Conservation (phyloP, 1,140 invertebrate genomes). For the Steinernema khuongi region DNA sequence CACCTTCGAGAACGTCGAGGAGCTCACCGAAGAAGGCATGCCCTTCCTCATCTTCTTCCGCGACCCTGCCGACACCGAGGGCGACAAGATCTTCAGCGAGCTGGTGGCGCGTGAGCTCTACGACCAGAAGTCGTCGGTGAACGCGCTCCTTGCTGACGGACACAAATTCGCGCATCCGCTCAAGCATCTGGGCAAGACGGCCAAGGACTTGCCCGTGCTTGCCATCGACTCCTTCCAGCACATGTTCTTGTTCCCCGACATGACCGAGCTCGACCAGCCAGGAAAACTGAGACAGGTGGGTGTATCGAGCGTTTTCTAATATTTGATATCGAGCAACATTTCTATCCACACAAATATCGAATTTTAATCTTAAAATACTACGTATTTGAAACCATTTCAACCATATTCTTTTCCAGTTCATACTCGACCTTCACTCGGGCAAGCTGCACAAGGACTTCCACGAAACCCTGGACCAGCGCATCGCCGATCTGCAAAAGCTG, state of each 20-base stretch:
- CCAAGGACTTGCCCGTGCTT: constrained; percentile 83
- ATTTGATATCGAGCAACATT: too few relatives aligned
- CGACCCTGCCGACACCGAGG: constrained; percentile 52
- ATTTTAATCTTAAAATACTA: too few relatives aligned
- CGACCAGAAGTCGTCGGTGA: constrained; percentile 72
- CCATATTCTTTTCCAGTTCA: constrained; percentile 43
- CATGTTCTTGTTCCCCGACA: constrained; percentile 87
- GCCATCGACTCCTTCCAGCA: constrained; percentile 98
- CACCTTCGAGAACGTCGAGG: constrained; percentile 96
- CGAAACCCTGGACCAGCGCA: constrained; percentile 55
- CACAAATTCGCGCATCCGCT: constrained; percentile 89
- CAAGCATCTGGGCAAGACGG: constrained; percentile 88
- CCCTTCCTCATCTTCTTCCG: constrained; percentile 97
- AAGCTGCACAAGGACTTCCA: constrained; percentile 57
- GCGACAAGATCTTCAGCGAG: constrained; percentile 53
- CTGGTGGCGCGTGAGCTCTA: constrained; percentile 49
- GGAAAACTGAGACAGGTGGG: constrained; percentile 54
- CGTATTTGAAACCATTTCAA: too few relatives aligned
- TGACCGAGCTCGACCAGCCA: constrained; percentile 48
- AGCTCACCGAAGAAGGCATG: constrained; percentile 90
- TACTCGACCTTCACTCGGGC: constrained; percentile 56
- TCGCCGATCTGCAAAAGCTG: constrained; percentile 52
- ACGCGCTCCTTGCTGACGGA: constrained; percentile 93
- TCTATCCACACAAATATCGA: too few relatives aligned
- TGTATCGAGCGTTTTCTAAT: constrained; percentile 19